These are phyloP conservation scores for Cremastinae sp. DNA, from an alignment of 2,888 invertebrate genomes.

Conservation along the genomic window DNA sequence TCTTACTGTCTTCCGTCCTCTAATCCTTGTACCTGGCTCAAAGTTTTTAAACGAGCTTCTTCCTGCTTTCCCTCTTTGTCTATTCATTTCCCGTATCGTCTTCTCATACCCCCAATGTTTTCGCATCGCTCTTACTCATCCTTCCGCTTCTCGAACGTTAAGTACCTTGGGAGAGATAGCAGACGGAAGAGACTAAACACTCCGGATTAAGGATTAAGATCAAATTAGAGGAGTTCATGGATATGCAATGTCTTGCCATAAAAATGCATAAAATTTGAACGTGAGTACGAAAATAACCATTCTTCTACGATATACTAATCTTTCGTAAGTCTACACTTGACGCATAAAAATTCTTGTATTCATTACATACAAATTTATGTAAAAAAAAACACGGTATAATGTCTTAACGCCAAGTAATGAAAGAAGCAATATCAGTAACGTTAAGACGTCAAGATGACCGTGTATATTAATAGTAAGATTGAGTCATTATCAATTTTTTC, in stretches of 20 bases:
- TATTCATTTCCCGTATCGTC: slow-evolving; percentile 21
- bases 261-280: slow-evolving; percentile 14
- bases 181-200: slow-evolving; percentile 78
- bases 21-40: slow-evolving; percentile 22
- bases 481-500: no score
- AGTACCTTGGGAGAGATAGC: slow-evolving; percentile 76
- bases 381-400: no score
- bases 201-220: slow-evolving; percentile 79
- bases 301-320: no score
- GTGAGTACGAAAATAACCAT: slow-evolving; percentile 8
- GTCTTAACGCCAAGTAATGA: no score
- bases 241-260: slow-evolving; percentile 73
- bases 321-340: no score
- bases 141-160: slow-evolving; percentile 63
- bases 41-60: slow-evolving; percentile 17
- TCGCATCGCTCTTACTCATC: slow-evolving; percentile 56
- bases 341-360: no score
- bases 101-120: slow-evolving; percentile 37
- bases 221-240: slow-evolving; percentile 77
- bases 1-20: slow-evolving; percentile 38
- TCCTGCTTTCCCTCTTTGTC: slow-evolving; percentile 28
- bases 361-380: no score
- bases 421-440: no score
- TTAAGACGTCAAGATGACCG: no score
- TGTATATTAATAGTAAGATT: no score